Evolutionary conservation across 2,113 vertebrate species (phyloP).

Genomic region (Galbula dea): DNA sequence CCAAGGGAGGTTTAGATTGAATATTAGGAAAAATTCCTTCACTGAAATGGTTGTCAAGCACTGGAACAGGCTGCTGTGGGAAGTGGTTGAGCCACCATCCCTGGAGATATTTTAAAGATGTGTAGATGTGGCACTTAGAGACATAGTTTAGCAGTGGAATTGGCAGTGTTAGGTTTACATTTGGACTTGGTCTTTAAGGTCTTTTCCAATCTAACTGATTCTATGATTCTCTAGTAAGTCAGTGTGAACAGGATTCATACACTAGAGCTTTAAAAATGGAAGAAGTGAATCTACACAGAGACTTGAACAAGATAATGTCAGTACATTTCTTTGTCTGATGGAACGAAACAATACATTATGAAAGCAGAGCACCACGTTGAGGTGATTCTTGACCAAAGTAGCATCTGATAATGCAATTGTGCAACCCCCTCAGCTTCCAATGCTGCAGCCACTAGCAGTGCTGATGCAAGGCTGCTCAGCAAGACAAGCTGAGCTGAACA

Average conservation of each 20-base stretch:
- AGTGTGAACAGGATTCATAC: neutral
- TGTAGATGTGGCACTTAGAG: neutral
- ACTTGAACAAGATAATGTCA: neutral
- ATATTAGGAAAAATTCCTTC: neutral
- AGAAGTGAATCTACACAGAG: neutral
- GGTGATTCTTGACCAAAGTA: neutral
- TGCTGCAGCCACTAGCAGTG: neutral
- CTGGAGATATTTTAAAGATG: neutral
- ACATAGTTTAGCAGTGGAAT: neutral
- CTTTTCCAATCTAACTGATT: neutral
- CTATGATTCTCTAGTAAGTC: neutral
- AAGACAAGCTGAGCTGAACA: neutral
- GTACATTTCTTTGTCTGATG: neutral
- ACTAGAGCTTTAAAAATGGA: neutral
- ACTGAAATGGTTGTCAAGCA: neutral
- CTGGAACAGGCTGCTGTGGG: neutral
- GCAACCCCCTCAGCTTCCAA: neutral
- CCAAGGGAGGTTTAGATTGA: neutral
- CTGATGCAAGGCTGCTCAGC: neutral
- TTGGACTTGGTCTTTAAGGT: neutral
- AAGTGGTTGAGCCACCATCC: neutral
- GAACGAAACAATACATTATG: neutral
- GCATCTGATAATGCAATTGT: neutral
- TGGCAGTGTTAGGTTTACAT: fast-evolving
- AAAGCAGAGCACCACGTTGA: neutral